Conservation (phyloP, 2,888 invertebrate genomes). For the Xestia sexstrigata region DNA sequence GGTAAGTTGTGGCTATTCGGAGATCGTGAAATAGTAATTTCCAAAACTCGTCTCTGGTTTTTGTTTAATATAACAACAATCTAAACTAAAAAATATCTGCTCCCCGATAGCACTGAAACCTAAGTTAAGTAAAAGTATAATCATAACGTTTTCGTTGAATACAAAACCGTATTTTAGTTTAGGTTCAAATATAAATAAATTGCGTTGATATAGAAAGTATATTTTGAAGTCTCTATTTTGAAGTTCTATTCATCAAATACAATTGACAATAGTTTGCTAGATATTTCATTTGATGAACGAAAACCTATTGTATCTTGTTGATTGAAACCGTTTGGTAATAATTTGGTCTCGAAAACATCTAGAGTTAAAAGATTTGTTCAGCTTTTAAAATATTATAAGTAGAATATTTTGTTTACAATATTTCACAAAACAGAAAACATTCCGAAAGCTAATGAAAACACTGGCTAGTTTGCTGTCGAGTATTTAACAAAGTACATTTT, state of each 20-base stretch:
- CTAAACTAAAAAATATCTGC: background rate
- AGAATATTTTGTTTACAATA: constrained; percentile 52
- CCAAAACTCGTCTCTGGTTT: background rate
- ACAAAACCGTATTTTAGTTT: constrained; percentile 1
- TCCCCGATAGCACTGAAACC: background rate
- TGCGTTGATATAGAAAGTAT: background rate
- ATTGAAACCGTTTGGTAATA: background rate
- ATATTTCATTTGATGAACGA: constrained; percentile 9
- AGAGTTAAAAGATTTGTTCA: background rate
- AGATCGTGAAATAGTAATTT: background rate
- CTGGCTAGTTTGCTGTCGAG: constrained; percentile 61
- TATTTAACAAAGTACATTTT: constrained; percentile 69
- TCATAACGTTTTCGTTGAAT: background rate
- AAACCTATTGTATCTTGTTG: background rate
- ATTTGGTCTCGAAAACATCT: background rate
- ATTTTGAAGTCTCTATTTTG: too few relatives aligned
- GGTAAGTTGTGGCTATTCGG: too few relatives aligned
- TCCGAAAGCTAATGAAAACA: constrained; percentile 67
- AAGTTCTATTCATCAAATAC: background rate
- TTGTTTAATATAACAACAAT: background rate
- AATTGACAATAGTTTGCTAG: background rate
- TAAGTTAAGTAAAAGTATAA: background rate
- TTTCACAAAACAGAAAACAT: constrained; percentile 65
- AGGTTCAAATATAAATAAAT: constrained; percentile 4
- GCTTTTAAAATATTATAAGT: constrained; percentile 23